phyloP scores from a whole-genome alignment of 2,888 invertebrate genomes.

The Pseudococcus jackbeardsleyi region DNA sequence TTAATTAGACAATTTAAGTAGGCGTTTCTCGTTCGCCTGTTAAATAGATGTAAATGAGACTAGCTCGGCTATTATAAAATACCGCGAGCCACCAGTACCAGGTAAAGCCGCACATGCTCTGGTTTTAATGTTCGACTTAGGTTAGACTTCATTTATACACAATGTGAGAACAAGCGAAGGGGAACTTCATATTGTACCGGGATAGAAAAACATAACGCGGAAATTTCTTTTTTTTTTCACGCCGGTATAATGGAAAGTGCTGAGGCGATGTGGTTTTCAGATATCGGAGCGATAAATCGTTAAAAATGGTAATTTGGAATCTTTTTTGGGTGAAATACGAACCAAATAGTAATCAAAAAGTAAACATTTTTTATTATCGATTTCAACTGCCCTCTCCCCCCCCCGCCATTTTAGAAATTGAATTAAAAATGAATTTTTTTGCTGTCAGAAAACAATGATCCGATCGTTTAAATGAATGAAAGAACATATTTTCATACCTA shows the following conservation, averaged over 20 bases:
- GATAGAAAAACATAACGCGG: neutral
- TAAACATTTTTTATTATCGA: too few relatives aligned
- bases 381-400: too few relatives aligned
- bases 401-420: too few relatives aligned
- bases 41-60: constrained; percentile 56
- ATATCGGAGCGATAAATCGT: too few relatives aligned
- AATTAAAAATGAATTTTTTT: too few relatives aligned
- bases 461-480: too few relatives aligned
- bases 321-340: too few relatives aligned
- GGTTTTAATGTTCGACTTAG: constrained; percentile 36
- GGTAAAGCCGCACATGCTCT: constrained; percentile 16
- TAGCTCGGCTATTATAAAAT: constrained; percentile 36
- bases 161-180: neutral
- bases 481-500: too few relatives aligned
- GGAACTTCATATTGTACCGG: too few relatives aligned
- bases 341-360: too few relatives aligned
- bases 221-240: neutral
- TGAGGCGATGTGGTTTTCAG: constrained; percentile 9
- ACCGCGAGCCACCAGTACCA: constrained; percentile 34
- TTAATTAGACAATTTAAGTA: constrained; percentile 55
- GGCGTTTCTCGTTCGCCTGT: constrained; percentile 38
- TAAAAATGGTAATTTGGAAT: too few relatives aligned
- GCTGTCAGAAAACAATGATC: too few relatives aligned
- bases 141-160: constrained; percentile 56
- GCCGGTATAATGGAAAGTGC: neutral